Conservation (phyloP, 1,140 invertebrate species). For the Ceratosolen fusciceps region DNA sequence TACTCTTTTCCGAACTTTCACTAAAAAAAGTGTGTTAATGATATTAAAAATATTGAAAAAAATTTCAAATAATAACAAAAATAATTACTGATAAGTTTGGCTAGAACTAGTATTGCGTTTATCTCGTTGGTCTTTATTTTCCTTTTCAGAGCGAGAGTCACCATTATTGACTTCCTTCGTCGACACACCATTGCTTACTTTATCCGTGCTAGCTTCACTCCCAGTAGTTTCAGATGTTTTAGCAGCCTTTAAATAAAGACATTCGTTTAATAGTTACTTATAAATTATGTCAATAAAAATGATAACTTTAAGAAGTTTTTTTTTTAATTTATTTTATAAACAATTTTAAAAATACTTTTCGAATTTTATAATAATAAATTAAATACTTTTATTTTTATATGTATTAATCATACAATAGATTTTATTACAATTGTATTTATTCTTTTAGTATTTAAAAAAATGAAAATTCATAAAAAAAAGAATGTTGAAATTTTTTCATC, state of each 20-base stretch:
- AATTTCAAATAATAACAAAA: not conserved
- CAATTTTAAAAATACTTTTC: no score
- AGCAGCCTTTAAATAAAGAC: conserved; percentile 56
- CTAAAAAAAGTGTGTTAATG: conserved; percentile 51
- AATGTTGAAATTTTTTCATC: no score
- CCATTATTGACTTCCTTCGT: conserved; percentile 67
- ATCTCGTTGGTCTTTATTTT: conserved; percentile 67
- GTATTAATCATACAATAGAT: no score
- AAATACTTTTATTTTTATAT: no score
- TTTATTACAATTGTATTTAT: no score
- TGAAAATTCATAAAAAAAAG: no score
- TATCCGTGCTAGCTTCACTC: conserved; percentile 59
- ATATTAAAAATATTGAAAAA: not conserved
- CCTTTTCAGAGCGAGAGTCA: conserved; percentile 64
- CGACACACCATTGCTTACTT: conserved; percentile 65
- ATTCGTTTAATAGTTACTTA: conserved; percentile 36
- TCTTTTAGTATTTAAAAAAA: no score
- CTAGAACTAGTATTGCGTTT: conserved; percentile 60
- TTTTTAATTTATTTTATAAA: no score
- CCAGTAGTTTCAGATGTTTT: conserved; percentile 59
- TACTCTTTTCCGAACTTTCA: conserved; percentile 61
- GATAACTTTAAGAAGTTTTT: not conserved
- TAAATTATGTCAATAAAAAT: conserved; percentile 42
- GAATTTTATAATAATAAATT: no score
- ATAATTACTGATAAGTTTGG: conserved; percentile 63